phyloP scores from a whole-genome alignment of 2,888 invertebrate genomes.

The Chaitophorus viminalis region DNA sequence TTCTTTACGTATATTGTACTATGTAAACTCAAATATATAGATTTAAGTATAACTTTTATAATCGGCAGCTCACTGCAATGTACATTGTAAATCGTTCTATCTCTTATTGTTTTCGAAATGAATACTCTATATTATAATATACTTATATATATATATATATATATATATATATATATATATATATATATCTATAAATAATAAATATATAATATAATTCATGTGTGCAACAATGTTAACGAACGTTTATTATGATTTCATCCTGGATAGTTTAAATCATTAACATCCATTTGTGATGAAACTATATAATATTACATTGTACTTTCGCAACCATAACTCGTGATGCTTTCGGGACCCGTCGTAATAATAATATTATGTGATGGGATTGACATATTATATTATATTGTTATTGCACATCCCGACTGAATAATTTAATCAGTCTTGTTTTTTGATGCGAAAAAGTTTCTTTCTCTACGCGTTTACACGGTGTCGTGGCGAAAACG shows the following conservation, averaged over 20 bases:
- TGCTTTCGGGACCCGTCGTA: not conserved
- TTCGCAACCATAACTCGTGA: not conserved
- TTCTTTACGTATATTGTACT: too few relatives aligned
- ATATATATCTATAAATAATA: too few relatives aligned
- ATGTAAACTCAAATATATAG: too few relatives aligned
- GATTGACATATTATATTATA: not conserved
- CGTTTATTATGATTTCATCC: not conserved
- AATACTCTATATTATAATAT: not conserved
- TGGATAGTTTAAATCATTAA: not conserved
- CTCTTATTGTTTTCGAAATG: not conserved
- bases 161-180: too few relatives aligned
- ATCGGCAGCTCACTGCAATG: not conserved
- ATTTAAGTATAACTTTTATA: too few relatives aligned
- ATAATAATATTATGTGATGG: not conserved
- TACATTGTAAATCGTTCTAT: not conserved
- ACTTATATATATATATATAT: too few relatives aligned
- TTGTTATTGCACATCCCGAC: not conserved
- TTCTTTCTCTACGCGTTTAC: not conserved
- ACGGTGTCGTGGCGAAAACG: not conserved
- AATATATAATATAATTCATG: too few relatives aligned
- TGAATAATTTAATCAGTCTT: not conserved
- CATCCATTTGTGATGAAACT: not conserved
- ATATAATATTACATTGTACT: not conserved
- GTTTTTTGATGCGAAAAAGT: conserved; percentile 3
- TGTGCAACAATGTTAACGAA: not conserved